These are phyloP conservation scores for Probosciger aterrimus DNA, from an alignment of 2,113 vertebrate genomes.

Conservation along the genomic window DNA sequence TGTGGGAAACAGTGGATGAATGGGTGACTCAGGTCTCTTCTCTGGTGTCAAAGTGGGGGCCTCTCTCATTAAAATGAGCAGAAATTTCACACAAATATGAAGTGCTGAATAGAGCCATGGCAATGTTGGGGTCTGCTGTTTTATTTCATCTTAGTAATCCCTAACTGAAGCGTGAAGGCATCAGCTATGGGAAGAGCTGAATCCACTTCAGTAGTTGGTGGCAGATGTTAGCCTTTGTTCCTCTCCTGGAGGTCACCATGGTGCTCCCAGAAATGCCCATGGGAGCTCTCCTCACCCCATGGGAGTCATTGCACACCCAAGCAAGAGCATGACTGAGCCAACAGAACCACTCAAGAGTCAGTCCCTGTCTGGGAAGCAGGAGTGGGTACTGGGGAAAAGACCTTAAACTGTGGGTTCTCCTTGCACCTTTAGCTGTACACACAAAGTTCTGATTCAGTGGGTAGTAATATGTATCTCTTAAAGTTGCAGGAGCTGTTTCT, in stretches of 20 bases:
- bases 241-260: background rate
- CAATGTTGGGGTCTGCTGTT: background rate
- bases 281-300: background rate
- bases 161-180: background rate
- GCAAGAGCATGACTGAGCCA: background rate
- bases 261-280: background rate
- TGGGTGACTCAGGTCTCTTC: background rate
- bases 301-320: background rate
- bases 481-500: conserved; percentile 65
- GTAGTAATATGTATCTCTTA: conserved; percentile 10
- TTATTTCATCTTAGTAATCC: background rate
- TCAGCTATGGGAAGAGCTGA: background rate
- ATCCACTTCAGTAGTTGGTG: background rate
- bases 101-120: background rate
- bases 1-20: background rate
- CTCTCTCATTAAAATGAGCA: background rate
- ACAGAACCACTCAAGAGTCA: background rate
- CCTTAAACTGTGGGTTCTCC: background rate
- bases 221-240: background rate
- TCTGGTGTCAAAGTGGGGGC: background rate
- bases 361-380: background rate
- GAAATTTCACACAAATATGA: background rate
- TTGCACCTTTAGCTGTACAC: background rate
- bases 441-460: background rate
- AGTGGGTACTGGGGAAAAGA: background rate